These are phyloP conservation scores for Lordiphosa mommai DNA, from an alignment of 1,140 invertebrate genomes.

Conservation along the genomic window DNA sequence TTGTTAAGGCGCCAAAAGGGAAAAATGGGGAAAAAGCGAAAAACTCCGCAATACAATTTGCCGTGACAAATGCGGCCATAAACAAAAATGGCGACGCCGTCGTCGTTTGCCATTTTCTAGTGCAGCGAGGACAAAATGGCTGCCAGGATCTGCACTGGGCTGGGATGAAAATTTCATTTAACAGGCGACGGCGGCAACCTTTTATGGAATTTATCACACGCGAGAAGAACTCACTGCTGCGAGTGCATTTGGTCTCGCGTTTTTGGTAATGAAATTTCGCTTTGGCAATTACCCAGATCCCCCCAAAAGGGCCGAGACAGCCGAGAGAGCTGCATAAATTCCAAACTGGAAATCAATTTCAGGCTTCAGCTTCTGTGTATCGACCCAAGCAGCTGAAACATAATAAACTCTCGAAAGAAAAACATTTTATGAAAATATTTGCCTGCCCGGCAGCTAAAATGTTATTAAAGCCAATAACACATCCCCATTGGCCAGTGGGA, in stretches of 20 bases:
- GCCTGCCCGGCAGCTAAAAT: slow-evolving; percentile 61
- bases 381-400: slow-evolving; percentile 4
- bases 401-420: slow-evolving; percentile 25
- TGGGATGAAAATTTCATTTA: slow-evolving; percentile 62
- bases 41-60: slow-evolving; percentile 54
- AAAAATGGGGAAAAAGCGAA: neutral
- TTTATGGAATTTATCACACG: slow-evolving; percentile 66
- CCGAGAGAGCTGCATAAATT: slow-evolving; percentile 40
- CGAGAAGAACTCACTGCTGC: slow-evolving; percentile 24
- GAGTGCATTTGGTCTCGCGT: slow-evolving; percentile 16
- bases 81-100: slow-evolving; percentile 54
- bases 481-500: slow-evolving; percentile 38
- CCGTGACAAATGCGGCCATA: slow-evolving; percentile 65
- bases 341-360: slow-evolving; percentile 43
- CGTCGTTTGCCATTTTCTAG: slow-evolving; percentile 47
- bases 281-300: slow-evolving; percentile 54
- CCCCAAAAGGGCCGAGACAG: slow-evolving; percentile 28
- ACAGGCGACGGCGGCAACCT: slow-evolving; percentile 34
- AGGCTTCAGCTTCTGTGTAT: slow-evolving; percentile 9
- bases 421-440: slow-evolving; percentile 57
- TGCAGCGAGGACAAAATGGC: slow-evolving; percentile 63
- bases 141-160: slow-evolving; percentile 36
- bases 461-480: slow-evolving; percentile 68
- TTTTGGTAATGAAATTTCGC: slow-evolving; percentile 65
- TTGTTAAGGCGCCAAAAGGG: slow-evolving; percentile 26